Conservation (phyloP, 2,113 vertebrate species). For the Nothobranchius kuhntae region DNA sequence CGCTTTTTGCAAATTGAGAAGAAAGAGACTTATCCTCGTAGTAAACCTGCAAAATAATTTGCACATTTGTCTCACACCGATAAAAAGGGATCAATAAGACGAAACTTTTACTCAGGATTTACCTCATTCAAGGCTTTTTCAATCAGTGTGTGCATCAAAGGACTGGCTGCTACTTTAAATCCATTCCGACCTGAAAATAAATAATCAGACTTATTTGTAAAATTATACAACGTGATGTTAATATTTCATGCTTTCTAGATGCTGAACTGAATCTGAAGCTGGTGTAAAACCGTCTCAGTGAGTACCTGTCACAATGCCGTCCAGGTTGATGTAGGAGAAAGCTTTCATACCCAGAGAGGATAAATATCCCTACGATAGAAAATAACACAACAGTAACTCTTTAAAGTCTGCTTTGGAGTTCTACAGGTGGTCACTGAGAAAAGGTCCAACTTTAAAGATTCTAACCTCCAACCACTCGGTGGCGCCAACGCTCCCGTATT, state of each 20-base stretch:
- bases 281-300: not conserved
- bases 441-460: not conserved
- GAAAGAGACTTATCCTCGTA: not conserved
- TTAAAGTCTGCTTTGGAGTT: no score
- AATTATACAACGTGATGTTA: no score
- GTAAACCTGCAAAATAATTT: conserved; percentile 70
- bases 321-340: conserved; percentile 89
- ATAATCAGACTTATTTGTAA: no score
- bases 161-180: conserved; percentile 86
- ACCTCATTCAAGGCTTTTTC: conserved; percentile 80
- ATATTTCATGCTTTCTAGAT: not conserved
- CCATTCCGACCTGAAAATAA: conserved; percentile 69
- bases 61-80: no score
- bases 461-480: conserved; percentile 96
- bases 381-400: not conserved
- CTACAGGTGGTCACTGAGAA: no score
- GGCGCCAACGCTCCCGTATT: conserved; percentile 91
- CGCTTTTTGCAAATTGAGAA: conserved; percentile 34
- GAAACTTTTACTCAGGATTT: conserved; percentile 11
- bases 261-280: no score
- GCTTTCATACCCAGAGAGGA: conserved; percentile 87
- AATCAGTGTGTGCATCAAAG: conserved; percentile 82
- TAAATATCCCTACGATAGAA: conserved; percentile 84
- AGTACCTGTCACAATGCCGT: conserved; percentile 86
- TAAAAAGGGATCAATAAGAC: not conserved